A percentile compares a stretch with the other conserved stretches of the same genome.
phyloP scores from a whole-genome alignment of 1,140 invertebrate species.

The Pachypsylla venusta region DNA sequence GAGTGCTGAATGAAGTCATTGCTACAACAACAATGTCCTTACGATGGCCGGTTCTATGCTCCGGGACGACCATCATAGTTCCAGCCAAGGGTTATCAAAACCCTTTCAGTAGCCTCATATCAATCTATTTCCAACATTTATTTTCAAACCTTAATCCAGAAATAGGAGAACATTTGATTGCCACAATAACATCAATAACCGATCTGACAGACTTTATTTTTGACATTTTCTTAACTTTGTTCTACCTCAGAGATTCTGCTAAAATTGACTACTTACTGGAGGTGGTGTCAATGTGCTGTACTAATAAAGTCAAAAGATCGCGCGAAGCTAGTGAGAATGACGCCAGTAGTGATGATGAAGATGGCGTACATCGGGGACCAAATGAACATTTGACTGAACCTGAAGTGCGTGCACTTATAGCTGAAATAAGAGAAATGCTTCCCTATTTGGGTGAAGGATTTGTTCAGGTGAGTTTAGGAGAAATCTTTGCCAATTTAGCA shows the following conservation, averaged over 20 bases:
- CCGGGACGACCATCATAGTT: too few relatives aligned
- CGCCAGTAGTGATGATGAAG: not conserved
- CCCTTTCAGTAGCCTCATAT: too few relatives aligned
- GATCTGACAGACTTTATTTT: too few relatives aligned
- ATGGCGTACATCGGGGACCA: not conserved
- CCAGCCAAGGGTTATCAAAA: too few relatives aligned
- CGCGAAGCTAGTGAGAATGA: not conserved
- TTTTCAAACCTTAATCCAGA: too few relatives aligned
- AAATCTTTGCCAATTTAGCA: too few relatives aligned
- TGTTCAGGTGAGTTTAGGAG: slow-evolving; percentile 34
- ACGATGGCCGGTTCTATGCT: too few relatives aligned
- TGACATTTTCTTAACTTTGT: not conserved
- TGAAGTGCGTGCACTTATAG: slow-evolving; percentile 42
- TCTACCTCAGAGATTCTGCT: not conserved
- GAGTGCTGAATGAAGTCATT: too few relatives aligned
- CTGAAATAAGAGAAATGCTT: slow-evolving; percentile 59
- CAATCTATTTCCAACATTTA: too few relatives aligned
- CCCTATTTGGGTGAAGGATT: slow-evolving; percentile 60
- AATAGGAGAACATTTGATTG: too few relatives aligned
- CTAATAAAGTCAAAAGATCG: not conserved
- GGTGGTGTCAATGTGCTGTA: not conserved
- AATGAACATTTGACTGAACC: slow-evolving; percentile 25
- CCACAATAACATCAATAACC: too few relatives aligned
- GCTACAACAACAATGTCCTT: too few relatives aligned
- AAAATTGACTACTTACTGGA: slow-evolving; percentile 4